Percentiles rank a stretch among this genome's conserved stretches.
These are phyloP conservation scores for Eupithecia tripunctaria DNA, from an alignment of 2,888 invertebrate species.

Conservation along the genomic window DNA sequence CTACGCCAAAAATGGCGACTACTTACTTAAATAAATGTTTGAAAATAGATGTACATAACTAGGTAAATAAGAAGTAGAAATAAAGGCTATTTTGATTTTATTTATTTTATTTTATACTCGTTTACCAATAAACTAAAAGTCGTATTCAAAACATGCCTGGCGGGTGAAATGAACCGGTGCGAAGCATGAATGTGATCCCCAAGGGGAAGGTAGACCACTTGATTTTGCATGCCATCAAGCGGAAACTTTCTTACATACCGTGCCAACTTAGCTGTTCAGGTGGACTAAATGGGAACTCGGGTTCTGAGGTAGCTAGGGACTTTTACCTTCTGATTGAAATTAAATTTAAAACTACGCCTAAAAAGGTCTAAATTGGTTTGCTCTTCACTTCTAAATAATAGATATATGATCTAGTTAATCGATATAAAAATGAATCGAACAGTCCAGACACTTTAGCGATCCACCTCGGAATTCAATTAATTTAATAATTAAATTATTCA, in stretches of 20 bases:
- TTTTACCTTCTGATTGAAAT: background rate
- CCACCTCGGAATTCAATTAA: no score
- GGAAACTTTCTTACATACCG: slow-evolving; percentile 8
- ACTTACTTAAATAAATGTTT: no score
- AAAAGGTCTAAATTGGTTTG: no score
- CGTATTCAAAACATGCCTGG: background rate
- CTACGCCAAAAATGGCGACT: no score
- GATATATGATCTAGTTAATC: no score
- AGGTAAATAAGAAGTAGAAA: no score
- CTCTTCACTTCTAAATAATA: background rate
- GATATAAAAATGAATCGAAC: no score
- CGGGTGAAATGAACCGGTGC: slow-evolving; percentile 11
- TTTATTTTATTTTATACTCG: no score
- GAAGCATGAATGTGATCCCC: background rate
- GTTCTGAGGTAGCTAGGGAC: background rate
- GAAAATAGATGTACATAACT: no score
- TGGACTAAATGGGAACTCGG: background rate
- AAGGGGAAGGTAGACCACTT: slow-evolving; percentile 4
- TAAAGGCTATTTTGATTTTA: no score
- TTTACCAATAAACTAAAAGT: slow-evolving; percentile 8
- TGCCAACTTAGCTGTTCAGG: background rate
- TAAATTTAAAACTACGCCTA: background rate
- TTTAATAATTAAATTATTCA: no score
- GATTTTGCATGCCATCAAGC: slow-evolving; percentile 10
- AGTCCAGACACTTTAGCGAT: no score